Percentiles rank a stretch among this genome's conserved stretches.
These are phyloP conservation scores for Pelecanoides urinatrix DNA, from an alignment of 2,113 vertebrate species.

Conservation along the genomic window DNA sequence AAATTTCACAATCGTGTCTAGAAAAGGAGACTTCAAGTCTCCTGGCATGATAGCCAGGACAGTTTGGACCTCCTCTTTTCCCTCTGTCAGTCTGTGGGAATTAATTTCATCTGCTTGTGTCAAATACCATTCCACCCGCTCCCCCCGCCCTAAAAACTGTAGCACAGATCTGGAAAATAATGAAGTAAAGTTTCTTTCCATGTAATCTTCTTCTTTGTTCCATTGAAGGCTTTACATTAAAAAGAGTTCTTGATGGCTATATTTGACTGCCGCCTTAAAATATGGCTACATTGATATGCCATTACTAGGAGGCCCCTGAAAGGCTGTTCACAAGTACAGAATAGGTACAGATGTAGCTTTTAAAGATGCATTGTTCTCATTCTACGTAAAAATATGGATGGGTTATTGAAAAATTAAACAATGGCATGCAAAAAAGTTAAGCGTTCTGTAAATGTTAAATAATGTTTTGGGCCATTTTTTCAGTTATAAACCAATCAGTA, in stretches of 20 bases:
- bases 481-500: background rate
- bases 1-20: background rate
- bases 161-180: background rate
- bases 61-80: background rate
- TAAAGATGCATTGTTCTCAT: background rate
- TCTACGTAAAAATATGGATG: background rate
- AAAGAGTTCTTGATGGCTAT: background rate
- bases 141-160: background rate
- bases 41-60: background rate
- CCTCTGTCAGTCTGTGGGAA: background rate
- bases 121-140: background rate
- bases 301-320: background rate
- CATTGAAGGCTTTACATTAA: background rate
- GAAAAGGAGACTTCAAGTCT: background rate
- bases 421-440: background rate
- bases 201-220: background rate
- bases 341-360: background rate
- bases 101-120: background rate
- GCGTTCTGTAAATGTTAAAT: background rate
- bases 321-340: background rate
- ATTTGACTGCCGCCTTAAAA: background rate
- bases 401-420: conserved; percentile 1
- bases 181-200: background rate
- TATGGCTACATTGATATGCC: background rate
- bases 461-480: background rate